Base-by-base conservation (phyloP, 2,113 vertebrate genomes). In the Mola mola region DNA sequence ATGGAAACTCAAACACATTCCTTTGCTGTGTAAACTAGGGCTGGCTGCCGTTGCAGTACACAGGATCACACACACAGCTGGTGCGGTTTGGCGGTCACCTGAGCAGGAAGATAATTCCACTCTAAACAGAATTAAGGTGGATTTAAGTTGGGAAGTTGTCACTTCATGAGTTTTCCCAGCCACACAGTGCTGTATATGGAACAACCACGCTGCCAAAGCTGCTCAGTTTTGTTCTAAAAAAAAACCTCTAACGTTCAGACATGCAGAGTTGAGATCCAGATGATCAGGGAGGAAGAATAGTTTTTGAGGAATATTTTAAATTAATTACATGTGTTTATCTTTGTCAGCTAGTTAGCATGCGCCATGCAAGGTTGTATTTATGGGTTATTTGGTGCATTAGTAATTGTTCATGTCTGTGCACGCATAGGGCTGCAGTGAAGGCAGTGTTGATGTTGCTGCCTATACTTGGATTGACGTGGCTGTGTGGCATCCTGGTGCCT, bases 401-500 rank as follows among this genome's bases (percentile, higher is more conserved):
- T 19, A 16, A 29, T 31, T 60, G n/a, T 64, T 28, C 43, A 1
- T 42, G 11, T 17, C 1, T 79, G 47, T 60, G n/a, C 33, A 21
- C 34, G 29, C 65, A 37, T 78, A 93, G 93, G 73, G 87, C 91
- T 17, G 91, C 91, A 8, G 87, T 93, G 44, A 94, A 94, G 82
- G 91, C 93, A 2, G 89, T 94, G 31, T 37, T 94, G 79, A 90
- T 94, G 66, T 63, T 94, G 61, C 80, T 94, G 66, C 93, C 93
- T 22, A 92, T 94, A 56, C 89, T 93, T 4, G 93, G 93, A 64
- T 76, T 94, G 72, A 93, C 91, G 2, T 93, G 93, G 93, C 79
- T 94, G 1, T 93, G 89, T 60, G 91, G 92, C 15, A 82, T 93
- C 25, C 74, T 92, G 66, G 91, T 94, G 16, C 90, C 92, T 22